Conservation (phyloP, 2,888 invertebrate species). For the Alcis repandata region DNA sequence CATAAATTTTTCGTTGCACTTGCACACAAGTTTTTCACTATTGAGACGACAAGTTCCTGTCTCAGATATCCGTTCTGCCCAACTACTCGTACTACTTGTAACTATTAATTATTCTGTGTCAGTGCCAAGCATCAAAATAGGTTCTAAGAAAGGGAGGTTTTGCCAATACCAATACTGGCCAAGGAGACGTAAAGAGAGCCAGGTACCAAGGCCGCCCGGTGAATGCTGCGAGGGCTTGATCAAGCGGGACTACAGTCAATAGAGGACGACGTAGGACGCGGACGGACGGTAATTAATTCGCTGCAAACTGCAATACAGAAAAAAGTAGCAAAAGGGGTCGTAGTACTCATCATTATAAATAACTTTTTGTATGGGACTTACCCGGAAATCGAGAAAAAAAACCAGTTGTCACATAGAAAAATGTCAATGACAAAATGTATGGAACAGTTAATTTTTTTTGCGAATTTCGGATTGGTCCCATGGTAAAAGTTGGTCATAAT, state of each 20-base stretch:
- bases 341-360: no score
- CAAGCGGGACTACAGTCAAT: constrained; percentile 18
- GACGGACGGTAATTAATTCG: constrained; percentile 22
- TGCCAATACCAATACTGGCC: constrained; percentile 7
- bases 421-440: no score
- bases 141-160: neutral
- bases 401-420: no score
- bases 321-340: no score
- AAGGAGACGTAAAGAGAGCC: constrained; percentile 12
- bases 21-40: no score
- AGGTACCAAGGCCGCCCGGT: constrained; percentile 24
- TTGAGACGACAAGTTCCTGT: neutral
- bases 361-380: no score
- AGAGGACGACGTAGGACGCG: constrained; percentile 23
- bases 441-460: no score
- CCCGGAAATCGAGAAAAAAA: no score
- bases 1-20: no score
- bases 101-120: neutral
- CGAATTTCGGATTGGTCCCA: no score
- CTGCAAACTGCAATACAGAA: constrained; percentile 12
- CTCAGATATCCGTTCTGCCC: neutral
- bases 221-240: constrained; percentile 39
- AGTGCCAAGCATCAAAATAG: no score
- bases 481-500: no score
- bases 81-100: neutral